phyloP scores from a whole-genome alignment of 2,113 vertebrate genomes.

The Parus major region DNA sequence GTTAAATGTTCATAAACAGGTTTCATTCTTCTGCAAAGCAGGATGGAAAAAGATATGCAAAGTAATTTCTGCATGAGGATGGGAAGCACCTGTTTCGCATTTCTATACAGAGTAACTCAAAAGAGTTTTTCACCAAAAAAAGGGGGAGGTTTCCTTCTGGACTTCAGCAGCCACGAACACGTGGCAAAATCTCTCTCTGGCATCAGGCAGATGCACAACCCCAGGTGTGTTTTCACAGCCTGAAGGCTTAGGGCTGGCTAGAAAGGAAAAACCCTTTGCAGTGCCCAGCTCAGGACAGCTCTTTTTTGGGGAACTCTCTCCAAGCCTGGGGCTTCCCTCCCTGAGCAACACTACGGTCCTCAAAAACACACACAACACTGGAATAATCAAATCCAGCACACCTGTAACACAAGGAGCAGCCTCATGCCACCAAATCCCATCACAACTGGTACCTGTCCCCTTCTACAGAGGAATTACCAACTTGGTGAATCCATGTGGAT shows the following conservation, averaged over 20 bases:
- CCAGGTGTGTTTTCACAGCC: not conserved
- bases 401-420: accelerated
- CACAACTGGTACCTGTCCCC: accelerated
- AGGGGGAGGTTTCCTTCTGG: accelerated
- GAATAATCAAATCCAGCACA: not conserved
- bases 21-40: not conserved
- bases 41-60: not conserved
- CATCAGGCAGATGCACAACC: accelerated
- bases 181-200: not conserved
- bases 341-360: accelerated
- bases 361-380: accelerated
- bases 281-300: not conserved
- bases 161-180: accelerated
- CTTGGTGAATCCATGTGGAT: not conserved
- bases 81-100: not conserved
- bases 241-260: not conserved
- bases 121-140: not conserved
- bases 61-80: not conserved
- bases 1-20: not conserved
- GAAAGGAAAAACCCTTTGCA: not conserved
- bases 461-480: not conserved
- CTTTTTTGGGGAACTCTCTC: not conserved
- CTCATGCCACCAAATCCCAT: not conserved
- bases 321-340: not conserved
- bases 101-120: not conserved